Percentiles rank a stretch among this genome's conserved stretches.
Evolutionary conservation across 53 echinoderm and acorn worm genomes (phyloP).

Genomic region (Paracentrotus lividus): DNA sequence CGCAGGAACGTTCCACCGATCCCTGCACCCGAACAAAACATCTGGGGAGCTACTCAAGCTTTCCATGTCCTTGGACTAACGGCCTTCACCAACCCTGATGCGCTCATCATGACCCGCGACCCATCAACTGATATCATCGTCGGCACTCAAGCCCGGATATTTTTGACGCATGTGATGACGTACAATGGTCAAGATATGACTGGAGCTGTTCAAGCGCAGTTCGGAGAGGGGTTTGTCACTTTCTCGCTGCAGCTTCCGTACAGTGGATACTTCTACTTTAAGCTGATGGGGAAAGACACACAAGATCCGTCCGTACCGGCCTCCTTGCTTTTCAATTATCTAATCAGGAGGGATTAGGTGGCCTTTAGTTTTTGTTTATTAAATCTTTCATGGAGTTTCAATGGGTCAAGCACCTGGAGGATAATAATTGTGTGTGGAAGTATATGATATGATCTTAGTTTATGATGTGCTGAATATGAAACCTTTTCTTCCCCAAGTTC

Average conservation of each 20-base stretch:
- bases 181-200: slow-evolving; percentile 18
- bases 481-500: neutral
- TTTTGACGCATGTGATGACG: slow-evolving; percentile 38
- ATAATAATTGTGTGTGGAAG: too few species aligned
- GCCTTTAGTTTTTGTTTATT: too few species aligned
- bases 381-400: neutral
- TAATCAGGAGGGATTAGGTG: slow-evolving; percentile 74
- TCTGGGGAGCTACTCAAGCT: slow-evolving; percentile 80
- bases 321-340: slow-evolving; percentile 78
- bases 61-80: slow-evolving; percentile 74
- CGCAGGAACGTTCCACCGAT: slow-evolving; percentile 70
- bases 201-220: slow-evolving; percentile 5
- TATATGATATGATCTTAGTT: neutral
- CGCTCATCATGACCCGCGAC: slow-evolving; percentile 77
- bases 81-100: slow-evolving; percentile 82
- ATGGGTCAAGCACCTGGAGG: neutral
- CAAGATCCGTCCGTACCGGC: slow-evolving; percentile 65
- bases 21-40: slow-evolving; percentile 63
- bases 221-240: slow-evolving; percentile 29
- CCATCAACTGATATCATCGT: slow-evolving; percentile 73
- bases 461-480: neutral
- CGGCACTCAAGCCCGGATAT: slow-evolving; percentile 51
- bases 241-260: slow-evolving; percentile 59
- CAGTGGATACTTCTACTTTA: slow-evolving; percentile 82
- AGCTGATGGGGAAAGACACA: slow-evolving; percentile 76